phyloP scores from a whole-genome alignment of 2,888 invertebrate genomes.

The Nemapogon koenigi region DNA sequence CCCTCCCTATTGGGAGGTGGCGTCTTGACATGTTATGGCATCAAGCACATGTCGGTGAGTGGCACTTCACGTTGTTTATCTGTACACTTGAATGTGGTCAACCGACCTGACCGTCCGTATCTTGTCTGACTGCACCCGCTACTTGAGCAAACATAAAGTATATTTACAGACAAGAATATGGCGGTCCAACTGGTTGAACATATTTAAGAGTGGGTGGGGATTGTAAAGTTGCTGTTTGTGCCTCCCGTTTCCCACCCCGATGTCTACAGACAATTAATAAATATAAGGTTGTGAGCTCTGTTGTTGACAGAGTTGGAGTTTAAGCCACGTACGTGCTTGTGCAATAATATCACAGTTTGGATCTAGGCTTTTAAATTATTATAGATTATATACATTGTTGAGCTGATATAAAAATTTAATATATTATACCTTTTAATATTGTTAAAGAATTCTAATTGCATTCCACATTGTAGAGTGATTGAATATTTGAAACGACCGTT shows the following conservation, averaged over 20 bases:
- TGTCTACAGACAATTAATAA: constrained; percentile 24
- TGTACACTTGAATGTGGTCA: too few species aligned
- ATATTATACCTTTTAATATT: constrained; percentile 68
- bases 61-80: too few species aligned
- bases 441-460: constrained; percentile 67
- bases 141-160: too few species aligned
- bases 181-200: not conserved
- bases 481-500: constrained; percentile 64
- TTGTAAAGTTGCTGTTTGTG: not conserved
- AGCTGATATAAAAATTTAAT: constrained; percentile 69
- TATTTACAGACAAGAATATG: too few species aligned
- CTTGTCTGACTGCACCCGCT: too few species aligned
- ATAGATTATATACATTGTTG: constrained; percentile 71
- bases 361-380: constrained; percentile 67
- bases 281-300: constrained; percentile 65
- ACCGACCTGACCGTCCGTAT: too few species aligned
- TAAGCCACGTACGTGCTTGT: constrained; percentile 66
- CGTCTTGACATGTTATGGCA: constrained; percentile 62
- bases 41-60: constrained; percentile 38
- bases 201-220: not conserved
- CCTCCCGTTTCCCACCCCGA: too few species aligned
- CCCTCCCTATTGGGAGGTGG: constrained; percentile 66
- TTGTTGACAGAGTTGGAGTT: constrained; percentile 59
- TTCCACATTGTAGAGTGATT: constrained; percentile 63
- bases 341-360: constrained; percentile 68